These are phyloP conservation scores for Pogonognathellus flavescens DNA, from an alignment of 1,140 invertebrate genomes.

Conservation along the genomic window DNA sequence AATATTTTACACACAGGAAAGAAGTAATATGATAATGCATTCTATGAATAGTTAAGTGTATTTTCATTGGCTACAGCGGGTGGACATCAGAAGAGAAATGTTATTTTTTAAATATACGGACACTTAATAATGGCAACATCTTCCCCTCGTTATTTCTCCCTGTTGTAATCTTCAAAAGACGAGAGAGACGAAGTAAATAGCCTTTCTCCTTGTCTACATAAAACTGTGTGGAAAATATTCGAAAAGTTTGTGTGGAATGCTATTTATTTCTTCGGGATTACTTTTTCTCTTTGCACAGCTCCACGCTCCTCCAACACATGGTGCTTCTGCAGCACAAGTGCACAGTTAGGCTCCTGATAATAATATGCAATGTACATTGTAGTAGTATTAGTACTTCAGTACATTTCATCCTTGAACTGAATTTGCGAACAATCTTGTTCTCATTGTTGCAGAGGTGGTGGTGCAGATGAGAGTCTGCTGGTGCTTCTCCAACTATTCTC, in stretches of 20 bases:
- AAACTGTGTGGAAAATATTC: constrained; percentile 41
- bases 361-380: too few species aligned
- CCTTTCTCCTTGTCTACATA: constrained; percentile 13
- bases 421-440: not conserved
- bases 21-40: too few species aligned
- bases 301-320: not conserved
- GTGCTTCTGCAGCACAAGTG: too few species aligned
- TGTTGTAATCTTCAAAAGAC: constrained; percentile 23
- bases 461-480: too few species aligned
- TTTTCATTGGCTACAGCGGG: not conserved
- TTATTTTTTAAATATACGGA: constrained; percentile 51
- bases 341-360: too few species aligned
- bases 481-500: too few species aligned
- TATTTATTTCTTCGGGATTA: constrained; percentile 27
- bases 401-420: not conserved
- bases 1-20: too few species aligned
- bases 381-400: not conserved
- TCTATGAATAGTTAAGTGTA: too few species aligned
- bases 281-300: not conserved
- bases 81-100: constrained; percentile 44
- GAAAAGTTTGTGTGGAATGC: constrained; percentile 43
- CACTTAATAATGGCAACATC: constrained; percentile 30
- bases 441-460: too few species aligned
- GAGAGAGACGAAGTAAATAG: constrained; percentile 19
- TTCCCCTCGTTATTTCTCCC: constrained; percentile 23